phyloP scores from a whole-genome alignment of 2,113 vertebrate genomes.

The Mugil cephalus region DNA sequence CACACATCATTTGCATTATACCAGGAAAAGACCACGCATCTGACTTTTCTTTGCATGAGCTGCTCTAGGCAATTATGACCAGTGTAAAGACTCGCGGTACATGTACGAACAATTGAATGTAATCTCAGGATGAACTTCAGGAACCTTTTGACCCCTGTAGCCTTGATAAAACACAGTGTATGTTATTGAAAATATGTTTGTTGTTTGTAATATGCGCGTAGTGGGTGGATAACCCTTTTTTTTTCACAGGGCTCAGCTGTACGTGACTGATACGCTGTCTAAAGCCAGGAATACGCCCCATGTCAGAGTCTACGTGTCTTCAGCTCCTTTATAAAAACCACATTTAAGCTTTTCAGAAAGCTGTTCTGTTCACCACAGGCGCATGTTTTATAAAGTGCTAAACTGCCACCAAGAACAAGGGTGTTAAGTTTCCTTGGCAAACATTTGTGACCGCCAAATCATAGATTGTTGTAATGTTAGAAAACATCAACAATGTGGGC shows the following conservation, averaged over 20 bases:
- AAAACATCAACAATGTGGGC: slow-evolving; percentile 30
- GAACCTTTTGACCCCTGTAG: slow-evolving; percentile 40
- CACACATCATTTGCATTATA: not conserved
- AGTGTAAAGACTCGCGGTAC: not conserved
- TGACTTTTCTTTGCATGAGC: not conserved
- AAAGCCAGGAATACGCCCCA: slow-evolving; percentile 67
- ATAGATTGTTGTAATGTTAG: not conserved
- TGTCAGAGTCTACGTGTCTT: slow-evolving; percentile 58
- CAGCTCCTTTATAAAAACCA: slow-evolving; percentile 74
- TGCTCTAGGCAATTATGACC: not conserved
- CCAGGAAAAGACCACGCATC: not conserved
- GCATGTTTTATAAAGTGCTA: slow-evolving; percentile 22
- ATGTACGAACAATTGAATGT: too few species aligned
- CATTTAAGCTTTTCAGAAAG: slow-evolving; percentile 54
- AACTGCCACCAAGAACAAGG: slow-evolving; percentile 53
- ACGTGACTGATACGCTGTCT: slow-evolving; percentile 59
- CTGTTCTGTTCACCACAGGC: slow-evolving; percentile 62
- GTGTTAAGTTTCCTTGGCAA: slow-evolving; percentile 46
- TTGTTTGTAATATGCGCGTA: slow-evolving; percentile 12
- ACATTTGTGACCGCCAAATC: slow-evolving; percentile 30
- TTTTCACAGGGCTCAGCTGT: slow-evolving; percentile 21
- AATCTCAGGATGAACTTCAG: slow-evolving; percentile 26
- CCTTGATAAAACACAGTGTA: slow-evolving; percentile 8
- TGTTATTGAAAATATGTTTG: slow-evolving; percentile 31
- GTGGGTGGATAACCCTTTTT: slow-evolving; percentile 41